Conservation (phyloP, 2,797 vertebrate species). For the Sebastes hubbsi region DNA sequence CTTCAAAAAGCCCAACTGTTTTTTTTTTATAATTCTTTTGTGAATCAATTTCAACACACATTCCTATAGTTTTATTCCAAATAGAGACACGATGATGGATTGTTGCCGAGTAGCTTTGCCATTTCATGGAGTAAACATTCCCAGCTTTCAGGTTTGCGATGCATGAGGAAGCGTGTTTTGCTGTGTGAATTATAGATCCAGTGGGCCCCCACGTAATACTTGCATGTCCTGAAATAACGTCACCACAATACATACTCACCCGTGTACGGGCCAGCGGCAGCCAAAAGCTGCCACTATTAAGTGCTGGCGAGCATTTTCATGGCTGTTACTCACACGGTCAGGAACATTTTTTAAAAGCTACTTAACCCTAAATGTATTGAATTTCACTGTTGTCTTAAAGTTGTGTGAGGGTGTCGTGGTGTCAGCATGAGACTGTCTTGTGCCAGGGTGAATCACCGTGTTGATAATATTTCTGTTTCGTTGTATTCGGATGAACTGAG, state of each 20-base stretch:
- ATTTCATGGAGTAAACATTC: slow-evolving; percentile 26
- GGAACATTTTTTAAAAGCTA: slow-evolving; percentile 49
- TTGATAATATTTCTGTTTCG: slow-evolving; percentile 43
- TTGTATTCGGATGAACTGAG: slow-evolving; percentile 28
- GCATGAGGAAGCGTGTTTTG: slow-evolving; percentile 59
- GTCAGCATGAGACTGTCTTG: slow-evolving; percentile 81
- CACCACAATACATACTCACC: not conserved
- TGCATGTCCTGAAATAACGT: slow-evolving; percentile 61
- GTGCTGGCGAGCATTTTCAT: slow-evolving; percentile 24
- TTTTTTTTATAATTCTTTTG: not conserved
- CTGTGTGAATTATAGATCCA: slow-evolving; percentile 26
- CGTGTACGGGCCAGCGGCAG: slow-evolving; percentile 8
- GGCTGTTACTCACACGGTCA: slow-evolving; percentile 29
- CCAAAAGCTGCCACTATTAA: not conserved
- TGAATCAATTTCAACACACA: slow-evolving; percentile 7
- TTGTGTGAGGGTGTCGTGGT: slow-evolving; percentile 75
- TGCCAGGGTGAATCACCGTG: slow-evolving; percentile 61
- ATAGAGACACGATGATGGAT: not conserved
- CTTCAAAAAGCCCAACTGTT: slow-evolving; percentile 7
- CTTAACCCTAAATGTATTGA: slow-evolving; percentile 66
- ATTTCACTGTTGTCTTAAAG: slow-evolving; percentile 76
- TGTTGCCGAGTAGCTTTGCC: slow-evolving; percentile 18
- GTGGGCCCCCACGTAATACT: slow-evolving; percentile 32
- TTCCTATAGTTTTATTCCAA: slow-evolving; percentile 25
- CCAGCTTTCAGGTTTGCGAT: slow-evolving; percentile 18